A percentile compares a stretch with the other conserved stretches of the same genome.
These are phyloP conservation scores for Pachycephala philippinensis DNA, from an alignment of 2,113 vertebrate species.

Conservation along the genomic window DNA sequence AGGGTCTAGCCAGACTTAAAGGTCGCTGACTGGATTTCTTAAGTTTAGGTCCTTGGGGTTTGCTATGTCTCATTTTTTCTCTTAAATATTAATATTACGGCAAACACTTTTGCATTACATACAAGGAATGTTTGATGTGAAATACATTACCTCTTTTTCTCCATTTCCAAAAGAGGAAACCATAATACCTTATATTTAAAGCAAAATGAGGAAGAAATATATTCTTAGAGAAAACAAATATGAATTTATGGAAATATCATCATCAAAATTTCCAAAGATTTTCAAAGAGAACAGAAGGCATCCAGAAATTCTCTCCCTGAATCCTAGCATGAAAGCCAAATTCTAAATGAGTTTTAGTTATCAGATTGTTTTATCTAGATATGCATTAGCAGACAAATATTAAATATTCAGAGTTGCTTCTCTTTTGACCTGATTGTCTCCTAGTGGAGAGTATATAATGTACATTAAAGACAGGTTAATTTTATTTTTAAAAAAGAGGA, in stretches of 20 bases:
- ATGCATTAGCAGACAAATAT: background rate
- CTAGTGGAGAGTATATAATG: background rate
- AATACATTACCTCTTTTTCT: background rate
- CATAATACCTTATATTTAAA: background rate
- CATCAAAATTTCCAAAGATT: constrained; percentile 23
- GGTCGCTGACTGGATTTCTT: background rate
- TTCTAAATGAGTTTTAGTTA: constrained; percentile 15
- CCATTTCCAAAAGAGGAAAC: background rate
- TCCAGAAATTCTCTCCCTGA: background rate
- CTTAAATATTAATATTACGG: constrained; percentile 26
- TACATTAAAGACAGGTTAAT: background rate
- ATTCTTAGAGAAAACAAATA: constrained; percentile 39
- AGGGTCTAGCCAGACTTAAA: constrained; percentile 10
- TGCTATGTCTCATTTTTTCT: constrained; percentile 19
- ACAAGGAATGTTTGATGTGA: background rate
- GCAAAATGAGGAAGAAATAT: background rate
- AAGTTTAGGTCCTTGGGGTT: background rate
- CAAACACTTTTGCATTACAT: background rate
- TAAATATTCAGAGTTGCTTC: background rate
- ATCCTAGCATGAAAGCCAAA: background rate
- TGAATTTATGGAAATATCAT: constrained; percentile 37
- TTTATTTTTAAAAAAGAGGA: background rate
- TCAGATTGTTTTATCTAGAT: constrained; percentile 4
- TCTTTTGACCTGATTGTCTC: background rate
- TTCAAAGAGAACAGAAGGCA: constrained; percentile 8